Base-by-base conservation (phyloP, 2,888 invertebrate species). In the Parnassius smintheus region DNA sequence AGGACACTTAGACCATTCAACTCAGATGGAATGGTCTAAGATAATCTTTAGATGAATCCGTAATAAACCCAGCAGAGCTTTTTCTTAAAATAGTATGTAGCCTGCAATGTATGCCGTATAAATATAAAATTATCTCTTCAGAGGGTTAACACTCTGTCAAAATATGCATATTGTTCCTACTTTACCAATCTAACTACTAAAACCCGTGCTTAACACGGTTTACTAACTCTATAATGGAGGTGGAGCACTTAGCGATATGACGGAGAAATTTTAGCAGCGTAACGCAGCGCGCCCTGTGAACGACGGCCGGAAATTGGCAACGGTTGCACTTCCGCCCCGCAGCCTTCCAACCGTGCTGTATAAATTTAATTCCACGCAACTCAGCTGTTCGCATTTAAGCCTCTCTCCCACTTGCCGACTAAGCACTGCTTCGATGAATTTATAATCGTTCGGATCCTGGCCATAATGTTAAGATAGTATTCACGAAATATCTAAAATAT, bases 281-380 rank as follows among this genome's bases (percentile, higher is more conserved):
- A 25, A 41, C 46, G 46, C 55, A 44, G 18, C 22, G n/a, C 22
- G 41, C 18, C 52, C 41, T 25, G 46, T 22, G 63, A 63, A 59
- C 56, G 59, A 63, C 63, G 42, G 51, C 51, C 56, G 63, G 59
- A 63, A 56, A 63, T 63, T 63, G 51, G 59, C 52, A 51, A 45
- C 54, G 59, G 41, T 13, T 52, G 46, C 46, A 46, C 52, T 42
- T 59, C 63, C 59, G 59, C 25, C 3, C 42, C 51, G 13, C 53
- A 42, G n/a, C 18, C 46, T 46, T 12, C 41, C n/a, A 41, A 42
- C 54, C 44, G 53, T 35, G 13, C 35, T 41, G 41, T 35, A n/a
- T n/a, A 44, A 54, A 54, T 54, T 54, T 54, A 9, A 54, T 54
- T 54, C n/a, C 54, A 18, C 44, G 10, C 54, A 42, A 45, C 42